Evolutionary conservation across 64 coral and sea anemone genomes (phyloP).

Genomic region (Actinia tenebrosa): DNA sequence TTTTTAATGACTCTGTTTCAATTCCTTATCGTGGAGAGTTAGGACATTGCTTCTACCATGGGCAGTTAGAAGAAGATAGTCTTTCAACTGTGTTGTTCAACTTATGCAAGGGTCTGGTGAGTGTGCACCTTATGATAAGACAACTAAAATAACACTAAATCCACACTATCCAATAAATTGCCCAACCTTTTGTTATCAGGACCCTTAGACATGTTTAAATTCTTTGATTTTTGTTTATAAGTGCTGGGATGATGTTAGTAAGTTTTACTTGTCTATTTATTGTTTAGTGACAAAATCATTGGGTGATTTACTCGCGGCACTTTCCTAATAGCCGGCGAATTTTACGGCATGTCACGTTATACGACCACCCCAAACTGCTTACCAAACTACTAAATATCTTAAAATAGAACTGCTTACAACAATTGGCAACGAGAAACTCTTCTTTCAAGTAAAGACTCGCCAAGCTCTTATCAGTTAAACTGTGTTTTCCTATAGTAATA

Average conservation of each 20-base stretch:
- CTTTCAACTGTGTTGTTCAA: slow-evolving; percentile 85
- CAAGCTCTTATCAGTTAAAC: not conserved
- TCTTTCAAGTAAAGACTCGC: not conserved
- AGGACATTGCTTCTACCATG: slow-evolving; percentile 64
- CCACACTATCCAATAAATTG: not conserved
- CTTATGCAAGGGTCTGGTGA: slow-evolving; percentile 88
- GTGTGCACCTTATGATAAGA: slow-evolving; percentile 31
- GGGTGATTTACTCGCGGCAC: not conserved
- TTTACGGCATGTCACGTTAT: not conserved
- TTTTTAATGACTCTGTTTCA: slow-evolving; percentile 41
- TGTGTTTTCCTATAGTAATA: not conserved
- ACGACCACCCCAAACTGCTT: not conserved
- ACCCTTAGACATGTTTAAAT: not conserved
- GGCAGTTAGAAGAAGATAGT: slow-evolving; percentile 53
- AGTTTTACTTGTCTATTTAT: not conserved
- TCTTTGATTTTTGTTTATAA: not conserved
- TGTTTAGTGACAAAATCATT: slow-evolving; percentile 12
- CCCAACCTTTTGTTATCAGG: not conserved
- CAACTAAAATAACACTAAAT: not conserved
- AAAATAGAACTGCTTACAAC: not conserved
- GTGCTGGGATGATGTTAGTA: not conserved
- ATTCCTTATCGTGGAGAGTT: slow-evolving; percentile 63
- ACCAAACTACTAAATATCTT: not conserved
- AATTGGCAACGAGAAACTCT: not conserved
- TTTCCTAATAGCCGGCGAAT: not conserved